phyloP scores from a whole-genome alignment of 2,113 vertebrate genomes.

The Merops nubicus region DNA sequence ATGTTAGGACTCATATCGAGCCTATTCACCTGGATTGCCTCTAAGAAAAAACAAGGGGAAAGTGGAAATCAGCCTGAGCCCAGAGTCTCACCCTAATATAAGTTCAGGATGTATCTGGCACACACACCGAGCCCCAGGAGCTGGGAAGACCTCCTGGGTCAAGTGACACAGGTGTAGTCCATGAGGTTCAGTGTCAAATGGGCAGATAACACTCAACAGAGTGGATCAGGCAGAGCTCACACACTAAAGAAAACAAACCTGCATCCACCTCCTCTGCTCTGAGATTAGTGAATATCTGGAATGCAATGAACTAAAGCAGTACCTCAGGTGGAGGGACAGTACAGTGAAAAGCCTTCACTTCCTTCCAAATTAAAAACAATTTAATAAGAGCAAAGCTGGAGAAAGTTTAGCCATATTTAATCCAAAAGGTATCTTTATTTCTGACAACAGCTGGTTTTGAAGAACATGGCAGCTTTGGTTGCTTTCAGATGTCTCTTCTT shows the following conservation, averaged over 20 bases:
- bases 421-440: background rate
- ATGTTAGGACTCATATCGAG: background rate
- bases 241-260: background rate
- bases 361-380: background rate
- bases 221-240: background rate
- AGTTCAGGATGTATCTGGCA: background rate
- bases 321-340: background rate
- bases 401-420: background rate
- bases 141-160: background rate
- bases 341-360: background rate
- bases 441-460: slow-evolving; percentile 5
- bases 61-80: background rate
- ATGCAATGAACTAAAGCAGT: background rate
- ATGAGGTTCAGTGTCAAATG: background rate
- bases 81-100: background rate
- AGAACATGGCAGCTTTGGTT: background rate
- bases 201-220: background rate
- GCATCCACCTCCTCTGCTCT: background rate
- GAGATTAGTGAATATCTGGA: background rate
- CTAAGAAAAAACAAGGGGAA: background rate
- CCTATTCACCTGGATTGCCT: background rate
- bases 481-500: background rate
- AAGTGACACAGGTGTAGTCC: background rate
- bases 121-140: rapidly evolving
- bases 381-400: background rate